Percentiles rank a stretch among this genome's conserved stretches.
Conservation (phyloP, 2,797 vertebrate genomes). For the Oryzias dopingdopingensis region DNA sequence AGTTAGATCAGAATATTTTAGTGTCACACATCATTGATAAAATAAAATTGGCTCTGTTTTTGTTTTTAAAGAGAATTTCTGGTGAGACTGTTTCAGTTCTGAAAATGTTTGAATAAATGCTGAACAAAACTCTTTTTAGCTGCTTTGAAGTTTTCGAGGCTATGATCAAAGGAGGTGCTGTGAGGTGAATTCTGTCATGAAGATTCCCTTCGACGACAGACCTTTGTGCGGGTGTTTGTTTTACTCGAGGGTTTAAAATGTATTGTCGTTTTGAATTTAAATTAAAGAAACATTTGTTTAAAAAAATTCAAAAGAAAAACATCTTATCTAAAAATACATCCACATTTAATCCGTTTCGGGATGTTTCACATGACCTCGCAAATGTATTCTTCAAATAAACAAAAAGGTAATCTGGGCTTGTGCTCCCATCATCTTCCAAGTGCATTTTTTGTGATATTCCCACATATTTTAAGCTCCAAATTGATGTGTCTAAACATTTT, state of each 20-base stretch:
- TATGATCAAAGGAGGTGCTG: constrained; percentile 57
- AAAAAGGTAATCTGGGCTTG: too few species aligned
- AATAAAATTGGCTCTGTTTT: constrained; percentile 13
- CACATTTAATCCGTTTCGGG: constrained; percentile 8
- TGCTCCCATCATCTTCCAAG: too few species aligned
- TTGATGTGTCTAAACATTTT: constrained; percentile 17
- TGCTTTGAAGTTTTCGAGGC: constrained; percentile 55
- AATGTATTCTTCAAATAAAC: too few species aligned
- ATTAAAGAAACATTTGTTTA: constrained; percentile 9
- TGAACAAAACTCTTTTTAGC: constrained; percentile 45
- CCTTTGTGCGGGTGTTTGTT: constrained; percentile 4
- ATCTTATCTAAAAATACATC: constrained; percentile 24
- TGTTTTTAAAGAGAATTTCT: constrained; percentile 14
- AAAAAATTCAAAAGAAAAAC: constrained; percentile 5
- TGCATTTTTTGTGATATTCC: too few species aligned
- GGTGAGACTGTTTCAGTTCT: constrained; percentile 33
- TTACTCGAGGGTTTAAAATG: background rate
- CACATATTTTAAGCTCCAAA: too few species aligned
- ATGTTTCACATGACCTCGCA: background rate
- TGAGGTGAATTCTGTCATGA: constrained; percentile 36
- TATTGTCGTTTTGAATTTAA: constrained; percentile 8
- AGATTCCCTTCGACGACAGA: constrained; percentile 18
- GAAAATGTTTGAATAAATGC: constrained; percentile 46
- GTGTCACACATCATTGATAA: background rate
- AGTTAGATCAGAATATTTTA: constrained; percentile 15